phyloP scores from a whole-genome alignment of 2,113 vertebrate species.

The Smithornis capensis region DNA sequence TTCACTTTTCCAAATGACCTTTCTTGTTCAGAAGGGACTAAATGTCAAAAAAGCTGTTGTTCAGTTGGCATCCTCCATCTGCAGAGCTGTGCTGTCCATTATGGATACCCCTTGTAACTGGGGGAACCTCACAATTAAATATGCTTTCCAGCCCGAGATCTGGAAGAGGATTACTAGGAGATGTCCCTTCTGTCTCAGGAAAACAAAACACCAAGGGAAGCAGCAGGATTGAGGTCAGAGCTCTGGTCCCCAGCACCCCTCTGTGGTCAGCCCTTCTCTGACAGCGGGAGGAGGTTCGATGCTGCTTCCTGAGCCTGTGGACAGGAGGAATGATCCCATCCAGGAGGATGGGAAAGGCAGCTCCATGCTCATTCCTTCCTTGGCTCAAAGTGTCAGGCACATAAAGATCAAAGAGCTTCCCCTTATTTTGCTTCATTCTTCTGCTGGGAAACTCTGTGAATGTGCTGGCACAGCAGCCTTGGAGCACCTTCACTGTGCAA shows the following conservation, averaged over 20 bases:
- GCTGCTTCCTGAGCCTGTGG: background rate
- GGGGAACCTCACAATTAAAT: background rate
- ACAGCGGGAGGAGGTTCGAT: background rate
- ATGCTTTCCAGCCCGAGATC: background rate
- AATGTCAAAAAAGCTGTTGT: background rate
- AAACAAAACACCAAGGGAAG: background rate
- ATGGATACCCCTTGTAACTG: fast-evolving
- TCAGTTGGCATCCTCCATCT: background rate
- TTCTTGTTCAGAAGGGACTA: background rate
- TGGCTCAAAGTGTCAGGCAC: background rate
- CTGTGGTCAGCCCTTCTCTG: background rate
- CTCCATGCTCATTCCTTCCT: background rate
- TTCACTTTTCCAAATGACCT: background rate
- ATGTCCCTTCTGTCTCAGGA: background rate
- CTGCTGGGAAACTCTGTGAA: constrained; percentile 8
- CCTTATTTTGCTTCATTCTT: constrained; percentile 17
- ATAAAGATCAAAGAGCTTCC: constrained; percentile 21
- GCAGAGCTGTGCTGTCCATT: background rate
- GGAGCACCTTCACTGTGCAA: background rate
- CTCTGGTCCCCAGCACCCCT: background rate
- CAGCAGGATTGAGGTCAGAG: background rate
- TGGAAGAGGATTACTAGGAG: background rate
- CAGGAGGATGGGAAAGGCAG: background rate
- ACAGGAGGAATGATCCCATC: background rate
- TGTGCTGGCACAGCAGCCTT: background rate